These are phyloP conservation scores for Ptychochromis oligacanthus DNA, from an alignment of 2,113 vertebrate genomes.

Conservation along the genomic window DNA sequence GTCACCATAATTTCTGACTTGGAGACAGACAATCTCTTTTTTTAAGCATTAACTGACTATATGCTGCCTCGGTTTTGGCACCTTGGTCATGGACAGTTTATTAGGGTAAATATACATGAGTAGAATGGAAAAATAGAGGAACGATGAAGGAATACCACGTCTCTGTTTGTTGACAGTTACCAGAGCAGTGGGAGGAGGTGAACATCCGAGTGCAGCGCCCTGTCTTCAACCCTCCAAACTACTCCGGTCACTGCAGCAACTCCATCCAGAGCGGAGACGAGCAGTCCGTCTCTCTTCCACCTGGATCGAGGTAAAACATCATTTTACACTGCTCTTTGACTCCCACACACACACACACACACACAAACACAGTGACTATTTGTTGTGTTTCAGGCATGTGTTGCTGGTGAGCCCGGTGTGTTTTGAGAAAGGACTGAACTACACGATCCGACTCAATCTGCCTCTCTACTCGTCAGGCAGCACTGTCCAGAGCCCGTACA, in stretches of 20 bases:
- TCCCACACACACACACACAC: neutral
- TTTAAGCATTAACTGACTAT: too few species aligned
- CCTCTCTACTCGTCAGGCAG: slow-evolving; percentile 84
- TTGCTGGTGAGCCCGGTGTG: slow-evolving; percentile 87
- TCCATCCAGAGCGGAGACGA: slow-evolving; percentile 87
- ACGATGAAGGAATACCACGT: neutral
- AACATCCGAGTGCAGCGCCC: slow-evolving; percentile 84
- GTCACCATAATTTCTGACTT: too few species aligned
- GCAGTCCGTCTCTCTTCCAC: slow-evolving; percentile 87
- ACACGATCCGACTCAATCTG: slow-evolving; percentile 88
- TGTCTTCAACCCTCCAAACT: slow-evolving; percentile 77
- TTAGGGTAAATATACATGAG: neutral
- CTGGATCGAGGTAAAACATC: slow-evolving; percentile 82
- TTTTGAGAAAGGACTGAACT: slow-evolving; percentile 92
- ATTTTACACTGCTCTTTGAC: neutral
- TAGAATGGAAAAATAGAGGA: neutral
- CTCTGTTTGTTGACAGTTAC: slow-evolving; percentile 79
- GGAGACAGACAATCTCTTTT: neutral
- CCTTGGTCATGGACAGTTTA: neutral
- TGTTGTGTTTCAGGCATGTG: slow-evolving; percentile 82
- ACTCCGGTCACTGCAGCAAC: slow-evolving; percentile 82
- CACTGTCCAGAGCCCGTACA: slow-evolving; percentile 86
- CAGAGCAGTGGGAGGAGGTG: slow-evolving; percentile 93
- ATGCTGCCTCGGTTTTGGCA: too few species aligned
- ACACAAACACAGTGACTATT: neutral